Evolutionary conservation across 2,888 invertebrate genomes (phyloP).

Genomic region (Sesia bembeciformis): DNA sequence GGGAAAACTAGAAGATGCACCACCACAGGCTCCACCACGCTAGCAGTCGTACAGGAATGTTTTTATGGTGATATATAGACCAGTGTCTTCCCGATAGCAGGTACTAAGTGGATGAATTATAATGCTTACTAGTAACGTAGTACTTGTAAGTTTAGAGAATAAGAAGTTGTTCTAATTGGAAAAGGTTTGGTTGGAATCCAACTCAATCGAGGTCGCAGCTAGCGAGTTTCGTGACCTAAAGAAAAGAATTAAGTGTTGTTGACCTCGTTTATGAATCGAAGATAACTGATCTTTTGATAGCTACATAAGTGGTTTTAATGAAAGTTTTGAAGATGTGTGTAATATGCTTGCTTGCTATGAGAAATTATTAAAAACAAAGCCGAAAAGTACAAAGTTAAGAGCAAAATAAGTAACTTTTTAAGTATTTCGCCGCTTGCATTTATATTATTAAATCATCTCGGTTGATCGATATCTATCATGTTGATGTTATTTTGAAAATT

Average conservation of each 20-base stretch:
- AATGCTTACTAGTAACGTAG: neutral
- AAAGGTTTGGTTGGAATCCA: conserved; percentile 47
- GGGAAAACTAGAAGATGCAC: conserved; percentile 90
- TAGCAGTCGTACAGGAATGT: conserved; percentile 16
- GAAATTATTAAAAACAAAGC: conserved; percentile 15
- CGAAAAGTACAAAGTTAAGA: conserved; percentile 43
- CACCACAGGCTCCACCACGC: conserved; percentile 73
- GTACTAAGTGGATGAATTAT: neutral
- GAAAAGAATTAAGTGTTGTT: conserved; percentile 33
- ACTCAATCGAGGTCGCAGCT: conserved; percentile 56
- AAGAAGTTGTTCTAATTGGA: conserved; percentile 35
- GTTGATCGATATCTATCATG: no score
- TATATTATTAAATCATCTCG: no score
- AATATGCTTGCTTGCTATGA: conserved; percentile 23
- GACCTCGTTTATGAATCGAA: conserved; percentile 52
- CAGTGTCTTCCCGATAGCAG: neutral
- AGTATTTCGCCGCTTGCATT: no score
- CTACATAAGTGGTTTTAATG: conserved; percentile 14
- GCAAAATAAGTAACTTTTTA: no score
- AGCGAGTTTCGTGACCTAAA: conserved; percentile 57
- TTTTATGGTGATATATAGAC: no score
- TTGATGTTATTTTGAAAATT: no score
- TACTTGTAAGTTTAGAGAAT: conserved; percentile 11
- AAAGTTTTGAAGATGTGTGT: conserved; percentile 17
- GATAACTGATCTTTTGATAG: conserved; percentile 25